Base-by-base conservation (phyloP, 2,113 vertebrate genomes). In the Chauna torquata region DNA sequence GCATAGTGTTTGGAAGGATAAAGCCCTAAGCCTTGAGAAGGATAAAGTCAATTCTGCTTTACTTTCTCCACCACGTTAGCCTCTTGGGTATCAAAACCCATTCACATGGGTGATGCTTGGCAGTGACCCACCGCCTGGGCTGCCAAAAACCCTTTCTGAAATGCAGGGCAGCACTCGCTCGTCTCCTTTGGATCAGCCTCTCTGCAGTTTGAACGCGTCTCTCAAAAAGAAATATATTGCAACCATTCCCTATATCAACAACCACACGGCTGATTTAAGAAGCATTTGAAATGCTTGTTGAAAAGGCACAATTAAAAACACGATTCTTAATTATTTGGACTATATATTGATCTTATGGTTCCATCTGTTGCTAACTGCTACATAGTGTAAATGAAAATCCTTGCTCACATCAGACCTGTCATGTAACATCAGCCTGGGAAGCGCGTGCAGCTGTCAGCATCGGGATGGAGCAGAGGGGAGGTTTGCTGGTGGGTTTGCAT, bases 271-370 rank as follows among this genome's bases (percentile, higher is more conserved):
- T 91, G 93, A 85, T 65, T 72, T 25, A 82, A 86, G 87, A 8
- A 76, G 57, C 74, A 72, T 64, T 61, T 72, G 61, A 89, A 79
- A 95, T 13, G 65, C 93, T 54, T 40, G 88, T 84, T 94, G 96
- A 90, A 96, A 96, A 96, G 79, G 62, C 75, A 24, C 87, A 88
- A 94, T 85, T 97, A 74, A 87, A 96, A 88, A 8, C 75, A 79
- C 40, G 14, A 90, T 90, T 92, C 93, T 95, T 96, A 96, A 96
- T 96, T 93, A 90, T 96, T 76, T 47, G 59, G 82, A 50, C 82
- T 49, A 34, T 82, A 70, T 74, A 20, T 94, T 82, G 87, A 90
- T 97, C 90, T 94, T 36, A 70, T 18, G 61, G 92, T 84, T 89
- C 92, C 94, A 96, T 93, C 96, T 96, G 94, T 44, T 94, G 88